A percentile compares a stretch with the other conserved stretches of the same genome.
Conservation (phyloP, 2,797 vertebrate genomes). For the Anniella stebbinsi region DNA sequence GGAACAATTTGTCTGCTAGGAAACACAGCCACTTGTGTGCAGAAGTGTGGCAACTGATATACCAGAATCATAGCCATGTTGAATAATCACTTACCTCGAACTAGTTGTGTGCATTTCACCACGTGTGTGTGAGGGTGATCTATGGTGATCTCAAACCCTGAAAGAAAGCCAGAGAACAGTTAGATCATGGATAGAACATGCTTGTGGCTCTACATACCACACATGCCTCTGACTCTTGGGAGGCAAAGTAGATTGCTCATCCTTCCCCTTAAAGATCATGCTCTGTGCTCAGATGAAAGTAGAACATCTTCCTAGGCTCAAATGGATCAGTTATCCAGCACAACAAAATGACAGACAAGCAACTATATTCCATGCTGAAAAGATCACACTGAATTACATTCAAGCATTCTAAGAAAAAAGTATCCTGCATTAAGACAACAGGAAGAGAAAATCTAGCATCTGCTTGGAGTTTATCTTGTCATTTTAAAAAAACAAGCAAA, state of each 20-base stretch:
- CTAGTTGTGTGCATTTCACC: slow-evolving; percentile 95
- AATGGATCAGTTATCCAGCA: slow-evolving; percentile 56
- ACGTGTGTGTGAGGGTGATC: slow-evolving; percentile 98
- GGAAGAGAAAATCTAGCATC: slow-evolving; percentile 60
- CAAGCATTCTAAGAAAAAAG: slow-evolving; percentile 54
- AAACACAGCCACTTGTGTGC: neutral
- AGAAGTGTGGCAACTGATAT: accelerated
- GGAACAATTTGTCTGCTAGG: neutral
- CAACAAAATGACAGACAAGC: slow-evolving; percentile 38
- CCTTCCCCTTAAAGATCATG: slow-evolving; percentile 46
- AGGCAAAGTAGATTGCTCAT: slow-evolving; percentile 38
- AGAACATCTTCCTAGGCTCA: slow-evolving; percentile 47
- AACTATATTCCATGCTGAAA: slow-evolving; percentile 28
- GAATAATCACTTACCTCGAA: slow-evolving; percentile 86
- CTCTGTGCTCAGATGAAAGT: slow-evolving; percentile 23
- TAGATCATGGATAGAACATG: slow-evolving; percentile 36
- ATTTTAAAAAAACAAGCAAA: slow-evolving; percentile 66
- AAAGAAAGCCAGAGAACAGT: slow-evolving; percentile 62
- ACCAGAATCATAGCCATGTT: too few species aligned
- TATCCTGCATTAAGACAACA: slow-evolving; percentile 56
- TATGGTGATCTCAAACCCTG: slow-evolving; percentile 97
- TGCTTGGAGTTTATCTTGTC: slow-evolving; percentile 42
- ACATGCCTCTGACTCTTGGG: slow-evolving; percentile 34
- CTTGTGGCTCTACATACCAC: slow-evolving; percentile 33
- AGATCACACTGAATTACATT: slow-evolving; percentile 55